Evolutionary conservation across 1,140 invertebrate species (phyloP).

Genomic region (Archegozetes longisetosus): DNA sequence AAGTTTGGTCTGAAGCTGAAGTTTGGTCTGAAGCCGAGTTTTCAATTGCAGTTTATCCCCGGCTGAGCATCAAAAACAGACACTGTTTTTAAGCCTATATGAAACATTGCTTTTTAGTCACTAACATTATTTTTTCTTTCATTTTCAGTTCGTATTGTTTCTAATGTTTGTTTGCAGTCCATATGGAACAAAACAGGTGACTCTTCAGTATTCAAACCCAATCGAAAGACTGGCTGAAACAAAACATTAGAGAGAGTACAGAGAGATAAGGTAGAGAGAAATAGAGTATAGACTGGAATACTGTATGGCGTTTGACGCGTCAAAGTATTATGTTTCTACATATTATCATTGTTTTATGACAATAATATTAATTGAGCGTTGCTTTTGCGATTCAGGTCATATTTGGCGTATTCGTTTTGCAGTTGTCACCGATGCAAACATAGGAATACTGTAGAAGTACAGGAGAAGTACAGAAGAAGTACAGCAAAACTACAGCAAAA

Average conservation of each 20-base stretch:
- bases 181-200: not conserved
- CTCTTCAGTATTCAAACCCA: not conserved
- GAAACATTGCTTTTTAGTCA: not conserved
- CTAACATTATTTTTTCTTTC: not conserved
- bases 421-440: not conserved
- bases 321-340: too few relatives aligned
- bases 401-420: not conserved
- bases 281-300: too few relatives aligned
- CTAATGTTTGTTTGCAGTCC: not conserved
- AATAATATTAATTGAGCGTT: not conserved
- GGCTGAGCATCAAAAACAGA: too few relatives aligned
- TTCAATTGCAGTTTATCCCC: too few relatives aligned
- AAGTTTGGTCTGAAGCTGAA: too few relatives aligned
- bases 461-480: not conserved
- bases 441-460: not conserved
- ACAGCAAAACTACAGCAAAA: not conserved
- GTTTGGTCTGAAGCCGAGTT: too few relatives aligned
- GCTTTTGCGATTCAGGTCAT: not conserved
- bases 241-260: too few relatives aligned
- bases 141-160: not conserved
- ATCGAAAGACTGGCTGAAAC: not conserved
- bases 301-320: not conserved
- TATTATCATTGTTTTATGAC: not conserved
- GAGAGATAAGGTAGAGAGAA: too few relatives aligned
- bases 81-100: too few relatives aligned